These are phyloP conservation scores for Aelia acuminata DNA, from an alignment of 2,888 invertebrate genomes.

Conservation along the genomic window DNA sequence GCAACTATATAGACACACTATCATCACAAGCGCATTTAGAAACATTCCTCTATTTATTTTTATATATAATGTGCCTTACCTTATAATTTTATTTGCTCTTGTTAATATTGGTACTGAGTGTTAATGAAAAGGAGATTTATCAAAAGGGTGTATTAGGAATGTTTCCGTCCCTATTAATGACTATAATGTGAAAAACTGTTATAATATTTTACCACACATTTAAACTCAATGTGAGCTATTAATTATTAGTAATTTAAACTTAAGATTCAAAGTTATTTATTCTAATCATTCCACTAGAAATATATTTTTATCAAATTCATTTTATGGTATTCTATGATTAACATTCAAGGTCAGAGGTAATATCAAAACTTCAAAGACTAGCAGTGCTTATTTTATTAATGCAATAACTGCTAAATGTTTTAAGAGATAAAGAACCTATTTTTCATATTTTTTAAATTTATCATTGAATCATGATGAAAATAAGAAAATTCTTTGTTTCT, in stretches of 20 bases:
- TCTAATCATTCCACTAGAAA: neutral
- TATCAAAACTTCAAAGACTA: constrained; percentile 16
- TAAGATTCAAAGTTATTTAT: neutral
- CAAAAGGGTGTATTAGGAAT: neutral
- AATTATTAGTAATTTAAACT: neutral
- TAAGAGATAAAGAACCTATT: neutral
- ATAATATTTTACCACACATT: neutral
- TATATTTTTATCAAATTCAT: neutral
- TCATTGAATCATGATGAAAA: neutral
- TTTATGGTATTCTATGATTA: neutral
- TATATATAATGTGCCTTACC: neutral
- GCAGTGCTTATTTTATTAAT: constrained; percentile 9
- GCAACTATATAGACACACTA: neutral
- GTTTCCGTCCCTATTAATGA: neutral
- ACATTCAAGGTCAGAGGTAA: neutral
- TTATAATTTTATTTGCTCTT: neutral
- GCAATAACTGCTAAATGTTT: neutral
- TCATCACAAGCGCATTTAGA: constrained; percentile 35
- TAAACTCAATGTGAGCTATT: neutral
- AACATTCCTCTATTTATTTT: constrained; percentile 39
- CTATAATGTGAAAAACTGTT: neutral
- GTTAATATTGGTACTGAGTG: neutral
- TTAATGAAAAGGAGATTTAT: neutral
- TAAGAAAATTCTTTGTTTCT: neutral
- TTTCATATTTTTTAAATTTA: neutral